A percentile compares a stretch with the other conserved stretches of the same genome.
Evolutionary conservation across 2,113 vertebrate genomes (phyloP).

Genomic region (Toxostoma redivivum): DNA sequence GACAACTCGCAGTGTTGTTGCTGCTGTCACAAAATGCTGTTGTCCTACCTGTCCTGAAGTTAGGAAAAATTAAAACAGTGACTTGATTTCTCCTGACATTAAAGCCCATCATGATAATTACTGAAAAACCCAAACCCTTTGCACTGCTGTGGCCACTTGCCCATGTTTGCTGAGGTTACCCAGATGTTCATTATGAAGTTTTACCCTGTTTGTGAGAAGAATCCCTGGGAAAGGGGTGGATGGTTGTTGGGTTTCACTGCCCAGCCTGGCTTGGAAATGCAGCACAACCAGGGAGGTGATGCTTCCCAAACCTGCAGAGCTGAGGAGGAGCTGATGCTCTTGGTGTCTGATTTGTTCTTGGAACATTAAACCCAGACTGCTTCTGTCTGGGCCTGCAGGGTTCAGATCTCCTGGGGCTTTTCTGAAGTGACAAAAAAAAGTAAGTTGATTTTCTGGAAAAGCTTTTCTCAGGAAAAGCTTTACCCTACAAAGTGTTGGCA

Average conservation of each 20-base stretch:
- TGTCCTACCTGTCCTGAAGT: not conserved
- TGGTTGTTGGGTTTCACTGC: not conserved
- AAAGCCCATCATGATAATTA: not conserved
- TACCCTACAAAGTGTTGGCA: not conserved
- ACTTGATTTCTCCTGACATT: not conserved
- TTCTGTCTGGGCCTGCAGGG: not conserved
- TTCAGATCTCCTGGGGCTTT: not conserved
- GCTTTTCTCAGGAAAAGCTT: not conserved
- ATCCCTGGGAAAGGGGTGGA: not conserved
- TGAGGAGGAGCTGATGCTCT: not conserved
- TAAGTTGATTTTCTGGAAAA: not conserved
- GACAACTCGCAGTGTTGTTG: not conserved
- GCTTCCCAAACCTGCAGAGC: not conserved
- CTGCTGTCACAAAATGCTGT: not conserved
- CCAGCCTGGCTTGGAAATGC: not conserved
- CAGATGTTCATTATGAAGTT: not conserved
- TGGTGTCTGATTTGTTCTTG: not conserved
- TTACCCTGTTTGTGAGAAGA: not conserved
- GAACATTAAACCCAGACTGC: not conserved
- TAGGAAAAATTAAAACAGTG: not conserved
- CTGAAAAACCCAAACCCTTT: not conserved
- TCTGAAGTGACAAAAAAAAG: not conserved
- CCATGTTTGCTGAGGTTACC: not conserved
- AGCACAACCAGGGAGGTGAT: not conserved
- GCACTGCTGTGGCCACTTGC: not conserved